Evolutionary conservation across 2,113 vertebrate genomes (phyloP).

Genomic region (Marmota flaviventris): DNA sequence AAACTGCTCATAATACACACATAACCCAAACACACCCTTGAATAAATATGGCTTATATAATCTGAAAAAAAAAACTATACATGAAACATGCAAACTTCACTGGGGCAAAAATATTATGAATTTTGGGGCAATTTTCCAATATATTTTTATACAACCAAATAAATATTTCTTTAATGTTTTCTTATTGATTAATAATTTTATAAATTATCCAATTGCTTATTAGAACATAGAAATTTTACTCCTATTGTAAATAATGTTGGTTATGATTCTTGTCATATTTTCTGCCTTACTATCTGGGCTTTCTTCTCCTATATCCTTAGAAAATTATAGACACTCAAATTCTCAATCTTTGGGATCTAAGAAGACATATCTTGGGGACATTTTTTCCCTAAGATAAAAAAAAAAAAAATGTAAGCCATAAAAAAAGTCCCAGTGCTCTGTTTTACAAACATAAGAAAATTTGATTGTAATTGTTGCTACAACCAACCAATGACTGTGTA

Average conservation of each 20-base stretch:
- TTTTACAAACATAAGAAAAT: not conserved
- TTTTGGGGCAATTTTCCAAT: not conserved
- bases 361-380: not conserved
- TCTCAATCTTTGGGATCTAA: not conserved
- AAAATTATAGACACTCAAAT: not conserved
- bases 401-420: not conserved
- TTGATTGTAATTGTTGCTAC: not conserved
- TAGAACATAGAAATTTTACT: not conserved
- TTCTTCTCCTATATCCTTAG: not conserved
- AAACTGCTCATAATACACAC: not conserved
- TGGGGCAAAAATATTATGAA: not conserved
- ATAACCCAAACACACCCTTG: not conserved
- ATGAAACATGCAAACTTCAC: not conserved
- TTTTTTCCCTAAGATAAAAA: not conserved
- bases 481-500: not conserved
- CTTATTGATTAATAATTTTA: not conserved
- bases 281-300: not conserved
- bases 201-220: not conserved
- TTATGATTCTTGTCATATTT: not conserved
- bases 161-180: not conserved
- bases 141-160: not conserved
- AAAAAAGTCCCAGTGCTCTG: not conserved
- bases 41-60: not conserved
- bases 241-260: not conserved
- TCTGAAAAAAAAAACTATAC: not conserved